These are phyloP conservation scores for Oscheius sp. DNA, from an alignment of 2,888 invertebrate genomes.

Conservation along the genomic window DNA sequence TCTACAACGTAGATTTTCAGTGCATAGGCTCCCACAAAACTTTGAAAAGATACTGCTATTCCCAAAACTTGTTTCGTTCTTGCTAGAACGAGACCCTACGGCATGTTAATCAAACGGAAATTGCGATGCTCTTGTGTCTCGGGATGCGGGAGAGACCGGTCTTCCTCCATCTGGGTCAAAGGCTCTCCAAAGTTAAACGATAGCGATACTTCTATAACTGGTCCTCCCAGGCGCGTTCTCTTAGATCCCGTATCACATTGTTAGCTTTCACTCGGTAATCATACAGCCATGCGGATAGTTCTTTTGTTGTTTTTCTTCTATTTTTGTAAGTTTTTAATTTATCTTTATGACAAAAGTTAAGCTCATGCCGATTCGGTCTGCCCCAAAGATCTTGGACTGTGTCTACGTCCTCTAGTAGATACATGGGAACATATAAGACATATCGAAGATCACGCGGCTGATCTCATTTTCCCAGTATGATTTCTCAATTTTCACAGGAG, in stretches of 20 bases:
- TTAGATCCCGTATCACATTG: constrained; percentile 11
- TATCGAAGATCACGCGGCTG: constrained; percentile 25
- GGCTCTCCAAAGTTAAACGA: constrained; percentile 38
- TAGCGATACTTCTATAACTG: constrained; percentile 34
- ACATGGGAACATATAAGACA: constrained; percentile 37
- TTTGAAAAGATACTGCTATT: too few species aligned
- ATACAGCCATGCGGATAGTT: constrained; percentile 2
- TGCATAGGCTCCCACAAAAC: too few species aligned
- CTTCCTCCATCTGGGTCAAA: constrained; percentile 21
- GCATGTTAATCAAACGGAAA: constrained; percentile 26
- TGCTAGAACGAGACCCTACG: background rate
- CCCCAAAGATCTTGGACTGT: constrained; percentile 11
- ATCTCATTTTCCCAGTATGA: constrained; percentile 33
- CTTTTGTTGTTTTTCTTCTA: background rate
- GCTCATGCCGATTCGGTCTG: background rate
- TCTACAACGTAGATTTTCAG: too few species aligned
- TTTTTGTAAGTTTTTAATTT: background rate
- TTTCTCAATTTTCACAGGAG: background rate
- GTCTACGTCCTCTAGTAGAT: constrained; percentile 36
- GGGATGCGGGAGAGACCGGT: constrained; percentile 21
- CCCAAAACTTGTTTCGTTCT: background rate
- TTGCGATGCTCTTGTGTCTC: constrained; percentile 25
- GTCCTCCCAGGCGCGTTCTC: constrained; percentile 5
- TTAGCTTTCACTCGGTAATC: constrained; percentile 13
- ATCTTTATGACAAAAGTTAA: background rate